Evolutionary conservation across 2,888 invertebrate genomes (phyloP).

Genomic region (Acrobeloides nanus): DNA sequence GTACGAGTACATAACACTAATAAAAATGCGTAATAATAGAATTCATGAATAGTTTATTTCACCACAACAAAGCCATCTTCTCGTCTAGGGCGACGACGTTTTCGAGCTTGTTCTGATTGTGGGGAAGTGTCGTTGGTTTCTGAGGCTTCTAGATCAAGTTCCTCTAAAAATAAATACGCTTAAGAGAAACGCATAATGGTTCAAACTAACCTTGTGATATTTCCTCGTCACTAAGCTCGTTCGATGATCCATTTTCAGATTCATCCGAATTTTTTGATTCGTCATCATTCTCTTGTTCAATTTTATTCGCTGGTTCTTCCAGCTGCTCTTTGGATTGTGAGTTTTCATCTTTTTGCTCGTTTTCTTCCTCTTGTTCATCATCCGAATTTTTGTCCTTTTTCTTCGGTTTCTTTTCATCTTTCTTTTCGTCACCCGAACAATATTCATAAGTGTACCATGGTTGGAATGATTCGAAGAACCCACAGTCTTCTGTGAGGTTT

Average conservation of each 20-base stretch:
- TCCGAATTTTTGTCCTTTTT: slow-evolving; percentile 27
- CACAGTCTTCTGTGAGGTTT: slow-evolving; percentile 97
- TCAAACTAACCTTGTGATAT: too few relatives aligned
- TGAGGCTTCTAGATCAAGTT: too few relatives aligned
- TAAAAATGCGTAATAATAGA: too few relatives aligned
- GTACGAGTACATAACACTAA: too few relatives aligned
- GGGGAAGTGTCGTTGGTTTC: too few relatives aligned
- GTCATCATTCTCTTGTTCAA: slow-evolving; percentile 18
- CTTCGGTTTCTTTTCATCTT: slow-evolving; percentile 23
- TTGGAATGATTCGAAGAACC: slow-evolving; percentile 96
- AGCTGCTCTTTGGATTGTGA: background rate
- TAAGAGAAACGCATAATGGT: too few relatives aligned
- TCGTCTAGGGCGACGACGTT: too few relatives aligned
- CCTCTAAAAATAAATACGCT: too few relatives aligned
- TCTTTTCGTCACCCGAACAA: slow-evolving; percentile 6
- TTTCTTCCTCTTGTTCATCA: slow-evolving; percentile 9
- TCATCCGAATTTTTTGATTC: slow-evolving; percentile 20
- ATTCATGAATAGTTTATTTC: too few relatives aligned
- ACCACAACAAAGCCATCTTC: too few relatives aligned
- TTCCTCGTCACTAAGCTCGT: slow-evolving; percentile 21
- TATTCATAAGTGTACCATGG: slow-evolving; percentile 67
- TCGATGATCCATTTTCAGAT: slow-evolving; percentile 21
- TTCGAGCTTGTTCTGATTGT: too few relatives aligned
- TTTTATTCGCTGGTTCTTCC: slow-evolving; percentile 7
- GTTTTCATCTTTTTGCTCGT: slow-evolving; percentile 3